A percentile compares a stretch with the other conserved stretches of the same genome.
phyloP scores from a whole-genome alignment of 2,113 vertebrate genomes.

The Chaetura pelagica region DNA sequence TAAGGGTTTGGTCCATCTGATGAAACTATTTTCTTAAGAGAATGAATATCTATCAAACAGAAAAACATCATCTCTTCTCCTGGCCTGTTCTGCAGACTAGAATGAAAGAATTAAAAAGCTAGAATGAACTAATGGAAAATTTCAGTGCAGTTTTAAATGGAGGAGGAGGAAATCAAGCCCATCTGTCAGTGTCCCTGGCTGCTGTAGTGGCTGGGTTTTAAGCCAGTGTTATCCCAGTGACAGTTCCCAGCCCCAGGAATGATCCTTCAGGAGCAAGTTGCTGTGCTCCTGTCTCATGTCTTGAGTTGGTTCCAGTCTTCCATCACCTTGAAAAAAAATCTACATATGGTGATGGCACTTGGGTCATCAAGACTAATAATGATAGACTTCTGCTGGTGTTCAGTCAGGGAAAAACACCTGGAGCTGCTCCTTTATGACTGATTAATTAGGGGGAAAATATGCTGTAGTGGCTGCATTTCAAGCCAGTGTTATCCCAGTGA shows the following conservation, averaged over 20 bases:
- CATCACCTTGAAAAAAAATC: not conserved
- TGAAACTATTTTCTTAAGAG: not conserved
- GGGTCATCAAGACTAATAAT: slow-evolving; percentile 40
- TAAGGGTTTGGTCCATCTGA: fast-evolving
- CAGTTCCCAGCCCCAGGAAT: not conserved
- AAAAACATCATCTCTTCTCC: not conserved
- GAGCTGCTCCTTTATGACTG: slow-evolving; percentile 58
- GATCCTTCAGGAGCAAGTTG: not conserved
- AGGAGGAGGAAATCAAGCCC: not conserved
- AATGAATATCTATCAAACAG: not conserved
- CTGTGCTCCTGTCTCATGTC: fast-evolving
- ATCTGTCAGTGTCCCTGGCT: fast-evolving
- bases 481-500: not conserved
- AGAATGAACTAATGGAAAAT: not conserved
- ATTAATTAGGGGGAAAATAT: slow-evolving; percentile 63
- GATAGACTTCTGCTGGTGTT: not conserved
- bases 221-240: not conserved
- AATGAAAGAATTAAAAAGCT: not conserved
- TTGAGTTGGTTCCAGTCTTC: not conserved
- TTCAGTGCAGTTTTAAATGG: fast-evolving
- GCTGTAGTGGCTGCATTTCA: fast-evolving
- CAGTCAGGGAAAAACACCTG: slow-evolving; percentile 59
- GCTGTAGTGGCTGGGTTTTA: fast-evolving
- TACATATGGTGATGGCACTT: not conserved
- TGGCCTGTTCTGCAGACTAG: not conserved